These are phyloP conservation scores for Mythimna lalbum DNA, from an alignment of 2,888 invertebrate genomes.

Conservation along the genomic window DNA sequence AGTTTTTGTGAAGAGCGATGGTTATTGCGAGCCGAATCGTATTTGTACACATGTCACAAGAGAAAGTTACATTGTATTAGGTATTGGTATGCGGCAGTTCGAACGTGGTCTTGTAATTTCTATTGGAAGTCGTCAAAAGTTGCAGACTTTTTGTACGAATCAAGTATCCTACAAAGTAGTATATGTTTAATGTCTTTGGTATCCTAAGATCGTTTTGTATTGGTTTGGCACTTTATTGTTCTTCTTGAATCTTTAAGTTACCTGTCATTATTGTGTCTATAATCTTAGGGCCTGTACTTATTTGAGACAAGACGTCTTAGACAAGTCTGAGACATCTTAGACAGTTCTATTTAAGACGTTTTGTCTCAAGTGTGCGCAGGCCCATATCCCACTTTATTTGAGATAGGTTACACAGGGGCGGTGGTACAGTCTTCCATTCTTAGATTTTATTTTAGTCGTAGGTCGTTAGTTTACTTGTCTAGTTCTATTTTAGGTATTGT, in stretches of 20 bases:
- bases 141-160: neutral
- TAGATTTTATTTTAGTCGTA: neutral
- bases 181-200: no score
- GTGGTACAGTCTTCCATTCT: neutral
- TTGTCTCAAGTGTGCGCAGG: no score
- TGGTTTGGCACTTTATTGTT: neutral
- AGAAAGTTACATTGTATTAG: constrained; percentile 73
- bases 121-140: constrained; percentile 1
- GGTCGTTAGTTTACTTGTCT: no score
- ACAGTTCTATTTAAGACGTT: no score
- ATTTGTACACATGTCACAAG: constrained; percentile 67
- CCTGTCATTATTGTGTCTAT: no score
- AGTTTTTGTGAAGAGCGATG: constrained; percentile 54
- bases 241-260: no score
- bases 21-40: constrained; percentile 54
- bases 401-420: neutral
- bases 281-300: no score
- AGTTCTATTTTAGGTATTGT: neutral
- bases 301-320: no score
- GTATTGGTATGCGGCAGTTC: constrained; percentile 64
- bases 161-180: no score
- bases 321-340: no score
- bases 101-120: constrained; percentile 58
- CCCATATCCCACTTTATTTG: no score
- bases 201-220: neutral